Base-by-base conservation (phyloP, 1,140 invertebrate genomes). In the Cydia amplana region DNA sequence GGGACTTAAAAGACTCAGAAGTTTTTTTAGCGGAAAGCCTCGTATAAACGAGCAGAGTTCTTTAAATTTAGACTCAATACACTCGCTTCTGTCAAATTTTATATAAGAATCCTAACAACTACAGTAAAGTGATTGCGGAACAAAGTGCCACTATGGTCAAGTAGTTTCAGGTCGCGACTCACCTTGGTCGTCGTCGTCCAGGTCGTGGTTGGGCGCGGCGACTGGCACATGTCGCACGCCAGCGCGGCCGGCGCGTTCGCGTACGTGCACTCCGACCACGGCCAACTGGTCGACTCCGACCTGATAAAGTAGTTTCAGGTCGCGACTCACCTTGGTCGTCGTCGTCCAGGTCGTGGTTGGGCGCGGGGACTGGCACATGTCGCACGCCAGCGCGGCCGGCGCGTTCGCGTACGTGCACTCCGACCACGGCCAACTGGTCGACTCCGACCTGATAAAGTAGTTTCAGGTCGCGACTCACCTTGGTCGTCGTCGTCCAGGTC, bases 181-280 rank as follows among this genome's bases (percentile, higher is more conserved):
- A 91, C 88, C 88, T 0, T 77, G 81, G 16, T 89, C 87, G 18
- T 90, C 84, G 36, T 86, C 84, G 36, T 86, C 85, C 18, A 87
- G 70, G 85, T 84, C 82, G 80, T 88, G 93, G 14, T 95, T 1
- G 93, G 89, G n/a, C 94, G 83, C n/a, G 94, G 93, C 81, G 95
- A 96, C 84, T 96, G 95, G 91, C 97, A 98, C 94, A 98, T 97
- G 85, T 97, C 97, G 90, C 97, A 98, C 25, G 94, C 93, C 60
- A 93, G 93, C 74, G 94, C 95, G 0, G 94, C 93, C 73, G 94
- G 94, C n/a, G 94, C 94, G 91, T 98, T 97, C 88, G 96, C 95
- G 82, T 95, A 97, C 14, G 97, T 98, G 86, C 97, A 98, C 20
- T 96, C 93, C 36, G 95, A 94, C 83, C 97, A 98, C 72, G 96